Evolutionary conservation across 2,113 vertebrate species (phyloP), one percentile per base, ranked within the genome.

Genomic region (Serinus canaria): DNA sequence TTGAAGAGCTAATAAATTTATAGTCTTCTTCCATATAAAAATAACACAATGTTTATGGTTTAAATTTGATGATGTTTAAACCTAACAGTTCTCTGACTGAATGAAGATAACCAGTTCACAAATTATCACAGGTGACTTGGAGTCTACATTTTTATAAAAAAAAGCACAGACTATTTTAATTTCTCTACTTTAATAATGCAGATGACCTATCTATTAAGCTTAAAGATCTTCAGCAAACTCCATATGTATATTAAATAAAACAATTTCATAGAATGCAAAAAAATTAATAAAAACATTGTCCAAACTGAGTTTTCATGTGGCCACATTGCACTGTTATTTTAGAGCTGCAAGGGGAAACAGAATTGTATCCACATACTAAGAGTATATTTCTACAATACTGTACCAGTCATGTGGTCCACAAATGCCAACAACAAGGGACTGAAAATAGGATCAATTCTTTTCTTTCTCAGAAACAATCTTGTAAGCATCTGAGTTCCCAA

Each of bases 371-470:
- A 82, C 64, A 82, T 39, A 94, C 67, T 27, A 47, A 87, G 62
- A 95, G 39, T 55, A 28, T 95, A 95, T 97, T 97, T 97, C 95
- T 94, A 94, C 90, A 86, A 50, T 92, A 90, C 92, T 92, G 75
- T 74, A 89, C 60, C 62, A 93, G 94, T 68, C 24, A 96, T 87
- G 89, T 77, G 80, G 90, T 93, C 82, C 74, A 95, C 92, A 92
- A 97, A 96, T 90, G 96, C 96, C 94, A 97, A 96, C 95, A 96
- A 97, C 92, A 97, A 96, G 97, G 75, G 84, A 95, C 98, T 97
- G 97, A 98, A 98, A 98, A 98, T 95, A 98, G 97, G 96, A 97
- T 98, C 97, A 94, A 91, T 97, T 97, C 96, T 97, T 97, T 96
- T 94, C 94, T 94, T 97, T 97, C 92, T 97, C 97, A 94, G 98